Evolutionary conservation across 1,140 invertebrate genomes (phyloP), one percentile per base, ranked within the genome.

Genomic region (Bombyx mandarina): DNA sequence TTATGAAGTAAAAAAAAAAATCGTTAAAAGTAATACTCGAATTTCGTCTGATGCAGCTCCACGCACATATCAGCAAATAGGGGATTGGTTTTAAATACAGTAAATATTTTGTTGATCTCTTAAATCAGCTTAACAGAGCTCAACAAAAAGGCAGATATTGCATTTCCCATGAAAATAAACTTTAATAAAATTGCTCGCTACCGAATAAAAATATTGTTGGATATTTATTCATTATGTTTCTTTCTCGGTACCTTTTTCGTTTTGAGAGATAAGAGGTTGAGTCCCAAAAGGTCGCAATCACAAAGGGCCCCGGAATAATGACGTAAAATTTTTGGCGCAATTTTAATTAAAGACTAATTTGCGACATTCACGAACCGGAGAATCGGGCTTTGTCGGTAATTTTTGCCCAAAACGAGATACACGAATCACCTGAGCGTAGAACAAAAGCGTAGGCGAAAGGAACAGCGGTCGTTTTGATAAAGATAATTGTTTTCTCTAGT

Each of bases 301-400:
- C 75, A 81, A 79, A 79, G 71, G 69, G 56, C 67, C 51, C 52
- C 55, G 53, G 53, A 70, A 70, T 76, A 80, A 78, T 71, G 75
- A 78, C 67, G 63, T 60, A 72, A 77, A 48, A 77, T 73, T 81
- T 78, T 73, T 76, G 70, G 62, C 69, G 73, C 69, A 66, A 78
- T 78, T 79, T 79, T 79, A 82, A 82, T 79, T 82, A 79, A 79
- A 79, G 65, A 61, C 73, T 77, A 77, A 82, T 78, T 79, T 73
- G 69, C 52, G 69, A 78, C 69, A 73, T 67, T 70, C 62, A 59
- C 63, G 63, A 65, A 65, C 67, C 61, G 58, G 66, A 77, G 74
- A 73, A 72, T 75, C 69, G 60, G 57, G 44, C 61, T 68, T 71
- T 71, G 64, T 67, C 50, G 52, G 58, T 48, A 43, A 49, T 59